Percentiles rank a stretch among this genome's conserved stretches.
phyloP scores from a whole-genome alignment of 1,140 invertebrate genomes.

The Parasteatoda tepidariorum region DNA sequence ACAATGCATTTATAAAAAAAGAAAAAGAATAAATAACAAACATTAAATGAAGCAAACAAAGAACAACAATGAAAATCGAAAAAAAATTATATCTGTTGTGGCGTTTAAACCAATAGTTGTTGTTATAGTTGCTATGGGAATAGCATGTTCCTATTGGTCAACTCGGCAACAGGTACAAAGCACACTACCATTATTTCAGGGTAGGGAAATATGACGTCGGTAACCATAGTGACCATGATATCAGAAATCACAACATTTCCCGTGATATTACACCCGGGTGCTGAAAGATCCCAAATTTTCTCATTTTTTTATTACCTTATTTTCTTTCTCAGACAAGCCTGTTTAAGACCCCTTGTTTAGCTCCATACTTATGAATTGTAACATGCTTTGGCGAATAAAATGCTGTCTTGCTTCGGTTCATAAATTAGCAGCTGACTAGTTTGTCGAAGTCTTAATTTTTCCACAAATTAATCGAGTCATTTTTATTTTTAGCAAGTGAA shows the following conservation, averaged over 20 bases:
- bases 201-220: constrained; percentile 29
- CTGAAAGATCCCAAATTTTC: not conserved
- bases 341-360: too few relatives aligned
- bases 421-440: too few relatives aligned
- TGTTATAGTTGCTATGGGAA: constrained; percentile 57
- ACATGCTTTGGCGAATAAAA: too few relatives aligned
- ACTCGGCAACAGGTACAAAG: constrained; percentile 59
- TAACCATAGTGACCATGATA: constrained; percentile 27
- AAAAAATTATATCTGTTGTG: constrained; percentile 48
- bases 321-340: too few relatives aligned
- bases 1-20: constrained; percentile 42
- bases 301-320: not conserved
- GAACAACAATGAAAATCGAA: constrained; percentile 53
- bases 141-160: constrained; percentile 45
- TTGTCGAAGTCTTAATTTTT: too few relatives aligned
- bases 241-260: constrained; percentile 54
- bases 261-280: not conserved
- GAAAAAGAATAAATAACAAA: constrained; percentile 57
- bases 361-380: too few relatives aligned
- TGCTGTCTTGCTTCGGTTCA: too few relatives aligned
- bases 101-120: constrained; percentile 47
- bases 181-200: constrained; percentile 37
- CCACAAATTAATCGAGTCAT: too few relatives aligned
- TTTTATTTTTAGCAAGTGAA: too few relatives aligned
- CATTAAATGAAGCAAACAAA: constrained; percentile 51